Conservation (phyloP, 2,888 invertebrate genomes). For the Acholoe squamosa region DNA sequence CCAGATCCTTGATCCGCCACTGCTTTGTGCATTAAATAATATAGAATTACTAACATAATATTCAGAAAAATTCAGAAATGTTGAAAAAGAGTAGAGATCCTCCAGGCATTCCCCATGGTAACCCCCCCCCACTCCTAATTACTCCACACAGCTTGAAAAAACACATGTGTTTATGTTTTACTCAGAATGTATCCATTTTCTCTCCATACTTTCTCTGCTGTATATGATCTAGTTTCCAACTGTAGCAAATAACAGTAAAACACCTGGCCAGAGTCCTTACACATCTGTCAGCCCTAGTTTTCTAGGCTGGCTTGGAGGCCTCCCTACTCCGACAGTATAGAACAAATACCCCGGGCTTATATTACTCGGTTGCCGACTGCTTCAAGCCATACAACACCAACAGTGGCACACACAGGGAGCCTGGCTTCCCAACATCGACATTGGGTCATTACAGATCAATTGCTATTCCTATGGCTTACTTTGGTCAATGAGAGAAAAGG, state of each 20-base stretch:
- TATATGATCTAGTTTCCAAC: not conserved
- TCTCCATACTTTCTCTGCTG: not conserved
- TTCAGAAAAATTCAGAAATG: too few species aligned
- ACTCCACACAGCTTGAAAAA: too few species aligned
- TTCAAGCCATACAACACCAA: conserved; percentile 29
- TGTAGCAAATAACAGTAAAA: conserved; percentile 3
- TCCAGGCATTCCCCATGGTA: too few species aligned
- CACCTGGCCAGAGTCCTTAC: not conserved
- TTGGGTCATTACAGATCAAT: not conserved
- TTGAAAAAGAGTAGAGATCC: too few species aligned
- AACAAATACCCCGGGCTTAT: conserved; percentile 8
- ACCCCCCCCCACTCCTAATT: too few species aligned
- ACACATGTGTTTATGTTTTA: not conserved
- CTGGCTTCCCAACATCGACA: not conserved
- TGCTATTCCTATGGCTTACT: conserved; percentile 29
- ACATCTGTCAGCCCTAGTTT: not conserved
- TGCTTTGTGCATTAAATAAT: too few species aligned
- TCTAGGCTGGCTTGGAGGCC: not conserved
- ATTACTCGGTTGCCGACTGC: not conserved
- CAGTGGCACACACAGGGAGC: not conserved
- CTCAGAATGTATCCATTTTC: not conserved
- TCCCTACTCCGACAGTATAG: not conserved
- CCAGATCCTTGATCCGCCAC: too few species aligned
- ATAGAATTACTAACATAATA: too few species aligned
- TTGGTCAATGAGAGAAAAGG: not conserved